Conservation (phyloP, 2,888 invertebrate species). For the Nowickia ferox region DNA sequence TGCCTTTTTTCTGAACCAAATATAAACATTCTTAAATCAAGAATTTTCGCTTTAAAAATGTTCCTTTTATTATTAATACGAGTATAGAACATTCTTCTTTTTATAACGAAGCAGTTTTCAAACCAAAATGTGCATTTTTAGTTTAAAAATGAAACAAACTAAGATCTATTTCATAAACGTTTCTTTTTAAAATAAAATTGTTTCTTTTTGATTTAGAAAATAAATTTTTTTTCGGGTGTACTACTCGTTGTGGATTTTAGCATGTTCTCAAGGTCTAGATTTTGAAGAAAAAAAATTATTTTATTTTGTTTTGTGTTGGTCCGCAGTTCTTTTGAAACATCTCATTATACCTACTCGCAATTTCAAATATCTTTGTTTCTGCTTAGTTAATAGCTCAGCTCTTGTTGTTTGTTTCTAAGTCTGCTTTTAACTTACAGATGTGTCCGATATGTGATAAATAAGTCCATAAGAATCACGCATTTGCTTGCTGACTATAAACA, state of each 20-base stretch:
- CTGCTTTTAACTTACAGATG: conserved; percentile 17
- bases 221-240: neutral
- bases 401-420: neutral
- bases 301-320: conserved; percentile 15
- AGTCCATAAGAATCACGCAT: conserved; percentile 34
- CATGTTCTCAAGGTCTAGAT: conserved; percentile 8
- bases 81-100: neutral
- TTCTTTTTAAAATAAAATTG: too few species aligned
- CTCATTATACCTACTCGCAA: neutral
- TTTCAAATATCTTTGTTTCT: conserved; percentile 8
- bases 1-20: neutral
- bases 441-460: conserved; percentile 48
- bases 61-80: too few species aligned
- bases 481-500: neutral
- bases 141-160: too few species aligned
- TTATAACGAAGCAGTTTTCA: too few species aligned
- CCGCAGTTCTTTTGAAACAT: conserved; percentile 8
- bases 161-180: too few species aligned
- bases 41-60: neutral
- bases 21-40: too few species aligned
- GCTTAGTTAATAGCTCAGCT: neutral
- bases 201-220: too few species aligned
- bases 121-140: too few species aligned
- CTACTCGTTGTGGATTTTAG: neutral
- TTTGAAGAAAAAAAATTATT: neutral